Conservation (phyloP, 2,888 invertebrate species). For the Melieria omissa region DNA sequence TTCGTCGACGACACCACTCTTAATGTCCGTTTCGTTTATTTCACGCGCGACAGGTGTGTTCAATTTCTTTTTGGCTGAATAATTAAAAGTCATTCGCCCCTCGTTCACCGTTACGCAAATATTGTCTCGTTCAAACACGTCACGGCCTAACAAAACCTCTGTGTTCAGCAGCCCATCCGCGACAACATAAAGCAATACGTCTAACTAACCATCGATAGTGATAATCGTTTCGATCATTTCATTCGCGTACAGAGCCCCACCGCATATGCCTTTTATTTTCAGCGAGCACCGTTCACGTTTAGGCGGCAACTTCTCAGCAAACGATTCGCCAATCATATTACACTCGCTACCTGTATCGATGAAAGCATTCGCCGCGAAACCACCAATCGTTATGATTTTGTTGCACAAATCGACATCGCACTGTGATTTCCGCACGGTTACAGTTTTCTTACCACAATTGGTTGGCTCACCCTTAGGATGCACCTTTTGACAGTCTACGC, state of each 20-base stretch:
- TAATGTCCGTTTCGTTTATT: constrained; percentile 10
- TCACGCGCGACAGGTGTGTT: background rate
- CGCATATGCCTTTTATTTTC: constrained; percentile 18
- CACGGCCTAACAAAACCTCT: background rate
- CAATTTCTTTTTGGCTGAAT: background rate
- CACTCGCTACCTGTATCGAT: constrained; percentile 20
- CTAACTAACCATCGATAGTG: background rate
- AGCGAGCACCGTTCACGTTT: too few species aligned
- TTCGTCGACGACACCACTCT: constrained; percentile 2
- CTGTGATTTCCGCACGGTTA: constrained; percentile 2
- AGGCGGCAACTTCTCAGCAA: too few species aligned
- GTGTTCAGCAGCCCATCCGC: background rate
- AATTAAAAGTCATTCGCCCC: constrained; percentile 2
- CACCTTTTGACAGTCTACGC: constrained; percentile 32
- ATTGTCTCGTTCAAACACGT: background rate
- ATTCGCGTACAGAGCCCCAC: constrained; percentile 9
- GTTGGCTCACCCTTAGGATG: too few species aligned
- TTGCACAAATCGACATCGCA: background rate
- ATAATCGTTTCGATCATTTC: background rate
- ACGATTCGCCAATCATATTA: too few species aligned
- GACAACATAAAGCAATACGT: background rate
- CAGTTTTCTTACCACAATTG: constrained; percentile 2
- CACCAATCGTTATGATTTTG: background rate
- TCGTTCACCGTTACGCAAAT: constrained; percentile 3
- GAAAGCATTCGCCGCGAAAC: background rate